Conservation (phyloP, 2,888 invertebrate species). For the Stenichneumon culpator region DNA sequence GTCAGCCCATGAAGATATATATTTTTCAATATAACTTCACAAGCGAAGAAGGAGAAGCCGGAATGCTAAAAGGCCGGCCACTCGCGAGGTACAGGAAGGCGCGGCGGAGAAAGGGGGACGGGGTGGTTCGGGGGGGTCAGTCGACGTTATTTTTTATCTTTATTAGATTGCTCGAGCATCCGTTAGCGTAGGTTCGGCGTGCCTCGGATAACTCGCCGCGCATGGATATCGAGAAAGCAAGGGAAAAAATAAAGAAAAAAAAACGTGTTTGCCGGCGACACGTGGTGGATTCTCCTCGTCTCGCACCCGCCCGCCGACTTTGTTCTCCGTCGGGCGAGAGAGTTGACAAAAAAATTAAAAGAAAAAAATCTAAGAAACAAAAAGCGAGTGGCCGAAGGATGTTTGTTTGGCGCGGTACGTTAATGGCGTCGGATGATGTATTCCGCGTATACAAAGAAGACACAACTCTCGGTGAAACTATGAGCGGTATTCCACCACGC, state of each 20-base stretch:
- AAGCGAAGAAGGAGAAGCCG: conserved; percentile 60
- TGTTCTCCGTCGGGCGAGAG: conserved; percentile 15
- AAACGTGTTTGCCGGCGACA: conserved; percentile 69
- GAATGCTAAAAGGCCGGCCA: conserved; percentile 25
- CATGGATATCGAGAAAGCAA: conserved; percentile 77
- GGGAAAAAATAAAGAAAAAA: not conserved
- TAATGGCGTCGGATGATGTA: conserved; percentile 78
- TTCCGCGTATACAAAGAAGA: conserved; percentile 58
- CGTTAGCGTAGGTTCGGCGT: conserved; percentile 81
- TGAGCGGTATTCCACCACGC: conserved; percentile 42
- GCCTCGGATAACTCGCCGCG: conserved; percentile 77
- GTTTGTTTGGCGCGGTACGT: conserved; percentile 80
- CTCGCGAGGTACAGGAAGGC: conserved; percentile 8
- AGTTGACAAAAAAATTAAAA: conserved; percentile 56
- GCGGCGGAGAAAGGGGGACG: conserved; percentile 35
- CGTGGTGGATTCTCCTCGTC: conserved; percentile 70
- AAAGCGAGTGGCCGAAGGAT: conserved; percentile 74
- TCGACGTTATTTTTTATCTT: conserved; percentile 84
- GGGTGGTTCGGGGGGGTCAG: conserved; percentile 70
- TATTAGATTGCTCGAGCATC: conserved; percentile 82
- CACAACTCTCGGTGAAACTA: conserved; percentile 41
- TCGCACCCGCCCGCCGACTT: not conserved
- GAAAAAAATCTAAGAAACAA: conserved; percentile 65
- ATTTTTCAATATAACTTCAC: conserved; percentile 83
- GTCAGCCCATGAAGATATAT: conserved; percentile 80